phyloP scores from a whole-genome alignment of 1,140 invertebrate genomes.

The Heliconius eleuchia region DNA sequence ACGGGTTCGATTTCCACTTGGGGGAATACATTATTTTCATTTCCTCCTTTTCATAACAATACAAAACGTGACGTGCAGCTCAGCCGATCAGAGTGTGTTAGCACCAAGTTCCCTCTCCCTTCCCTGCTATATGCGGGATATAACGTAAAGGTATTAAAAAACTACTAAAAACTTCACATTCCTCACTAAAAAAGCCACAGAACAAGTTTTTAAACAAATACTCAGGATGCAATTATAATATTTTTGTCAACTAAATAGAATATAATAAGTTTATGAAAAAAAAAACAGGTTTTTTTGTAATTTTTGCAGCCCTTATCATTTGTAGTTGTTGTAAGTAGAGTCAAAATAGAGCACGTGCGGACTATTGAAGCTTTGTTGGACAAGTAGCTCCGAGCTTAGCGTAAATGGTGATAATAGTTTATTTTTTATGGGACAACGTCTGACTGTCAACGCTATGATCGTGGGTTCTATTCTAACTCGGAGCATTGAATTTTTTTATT shows the following conservation, averaged over 20 bases:
- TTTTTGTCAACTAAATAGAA: neutral
- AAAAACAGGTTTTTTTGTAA: neutral
- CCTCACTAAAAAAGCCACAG: neutral
- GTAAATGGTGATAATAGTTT: neutral
- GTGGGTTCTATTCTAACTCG: too few relatives aligned
- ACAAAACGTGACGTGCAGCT: neutral
- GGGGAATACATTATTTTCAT: neutral
- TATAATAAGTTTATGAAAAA: neutral
- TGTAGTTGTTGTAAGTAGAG: neutral
- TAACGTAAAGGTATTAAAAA: neutral
- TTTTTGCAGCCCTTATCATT: neutral
- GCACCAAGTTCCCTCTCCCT: neutral
- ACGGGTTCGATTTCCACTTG: neutral
- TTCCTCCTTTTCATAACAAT: neutral
- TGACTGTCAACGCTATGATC: too few relatives aligned
- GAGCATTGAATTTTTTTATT: too few relatives aligned
- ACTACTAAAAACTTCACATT: neutral
- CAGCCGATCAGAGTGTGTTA: neutral
- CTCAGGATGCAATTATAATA: neutral
- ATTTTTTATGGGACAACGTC: too few relatives aligned
- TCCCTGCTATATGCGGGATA: neutral
- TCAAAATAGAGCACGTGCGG: slow-evolving; percentile 1
- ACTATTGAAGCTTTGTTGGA: neutral
- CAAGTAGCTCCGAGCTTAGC: neutral
- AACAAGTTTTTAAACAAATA: neutral